Evolutionary conservation across 1,140 invertebrate genomes (phyloP), one percentile per base, ranked within the genome.

Genomic region (Anastatus disparis): DNA sequence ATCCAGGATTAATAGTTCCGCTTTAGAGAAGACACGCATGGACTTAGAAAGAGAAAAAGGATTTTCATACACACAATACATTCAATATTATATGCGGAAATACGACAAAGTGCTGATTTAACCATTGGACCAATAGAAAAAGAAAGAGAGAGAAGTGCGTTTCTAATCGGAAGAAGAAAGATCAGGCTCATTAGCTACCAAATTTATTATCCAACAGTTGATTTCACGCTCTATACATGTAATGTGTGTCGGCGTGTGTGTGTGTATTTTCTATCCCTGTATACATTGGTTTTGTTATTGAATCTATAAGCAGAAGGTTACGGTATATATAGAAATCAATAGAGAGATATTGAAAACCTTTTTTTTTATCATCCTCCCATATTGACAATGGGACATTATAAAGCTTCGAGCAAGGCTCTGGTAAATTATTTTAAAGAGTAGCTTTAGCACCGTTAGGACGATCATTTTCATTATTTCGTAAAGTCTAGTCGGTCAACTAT

Each of bases 1-100:
- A 52, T 66, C 40, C 44, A 55, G 65, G 59, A 72, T 72, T 72
- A 72, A 72, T 68, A 72, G 71, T 72, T 72, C 65, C 71, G 65
- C 56, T 17, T 64, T 15, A 46, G 35, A 13, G 46, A 38, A 29
- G 7, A 24, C 4, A 22, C 38, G 29, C 7, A 13, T 12, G 24
- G 12, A 10, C 48, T 42, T 44, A 9, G 40, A 22, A 38, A 44
- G 52, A 40, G 46, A 20, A 52, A n/a, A n/a, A n/a, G n/a, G n/a
- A n/a, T n/a, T 65, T 44, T 38, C 31, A 24, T 44, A 55, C 58
- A 24, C 6, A 58, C 48, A 42, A 62, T 29, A 62, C 31, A 35
- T 10, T 6, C 10, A 35, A 6, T 6, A 4, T 35, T 10, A 62
- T 12, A 31, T 20, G 56, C 48, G 59, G 69, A 69, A 74, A 70